A percentile compares a stretch with the other conserved stretches of the same genome.
Evolutionary conservation across 1,140 invertebrate genomes (phyloP).

Genomic region (Zaprionus taronus): DNA sequence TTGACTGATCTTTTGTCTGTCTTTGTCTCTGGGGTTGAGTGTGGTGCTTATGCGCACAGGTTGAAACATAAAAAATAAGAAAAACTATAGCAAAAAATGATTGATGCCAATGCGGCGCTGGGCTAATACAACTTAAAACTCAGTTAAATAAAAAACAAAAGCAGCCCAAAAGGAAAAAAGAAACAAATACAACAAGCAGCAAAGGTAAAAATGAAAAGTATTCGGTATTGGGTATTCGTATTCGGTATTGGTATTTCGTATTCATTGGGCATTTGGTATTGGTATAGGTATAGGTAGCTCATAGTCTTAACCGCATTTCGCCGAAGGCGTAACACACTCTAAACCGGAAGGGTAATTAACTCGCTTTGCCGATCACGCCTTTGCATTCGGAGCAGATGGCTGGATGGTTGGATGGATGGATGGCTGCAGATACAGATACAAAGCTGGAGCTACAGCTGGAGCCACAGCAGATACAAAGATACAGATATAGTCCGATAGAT

Average conservation of each 20-base stretch:
- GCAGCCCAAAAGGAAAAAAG: conserved; percentile 46
- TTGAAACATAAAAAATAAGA: conserved; percentile 48
- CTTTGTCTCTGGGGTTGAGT: conserved; percentile 1
- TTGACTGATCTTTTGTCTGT: conserved; percentile 69
- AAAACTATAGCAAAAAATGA: conserved; percentile 63
- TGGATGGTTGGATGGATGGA: conserved; percentile 40
- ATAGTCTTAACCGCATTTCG: conserved; percentile 82
- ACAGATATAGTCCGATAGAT: conserved; percentile 19
- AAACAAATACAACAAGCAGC: conserved; percentile 18
- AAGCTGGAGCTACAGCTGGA: not conserved
- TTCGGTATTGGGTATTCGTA: conserved; percentile 9
- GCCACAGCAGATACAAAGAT: conserved; percentile 11
- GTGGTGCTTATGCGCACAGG: conserved; percentile 63
- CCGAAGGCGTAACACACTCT: conserved; percentile 82
- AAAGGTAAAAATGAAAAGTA: conserved; percentile 65
- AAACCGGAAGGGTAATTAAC: conserved; percentile 84
- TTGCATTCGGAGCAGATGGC: conserved; percentile 72
- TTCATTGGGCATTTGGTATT: not conserved
- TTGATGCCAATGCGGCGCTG: conserved; percentile 72
- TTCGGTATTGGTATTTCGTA: conserved; percentile 4
- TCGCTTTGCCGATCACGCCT: conserved; percentile 83
- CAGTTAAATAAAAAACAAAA: conserved; percentile 67
- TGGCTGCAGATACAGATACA: conserved; percentile 22
- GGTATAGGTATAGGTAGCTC: conserved; percentile 50
- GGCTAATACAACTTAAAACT: conserved; percentile 80